phyloP scores from a whole-genome alignment of 2,797 vertebrate genomes.

The Fistularia commersonii region DNA sequence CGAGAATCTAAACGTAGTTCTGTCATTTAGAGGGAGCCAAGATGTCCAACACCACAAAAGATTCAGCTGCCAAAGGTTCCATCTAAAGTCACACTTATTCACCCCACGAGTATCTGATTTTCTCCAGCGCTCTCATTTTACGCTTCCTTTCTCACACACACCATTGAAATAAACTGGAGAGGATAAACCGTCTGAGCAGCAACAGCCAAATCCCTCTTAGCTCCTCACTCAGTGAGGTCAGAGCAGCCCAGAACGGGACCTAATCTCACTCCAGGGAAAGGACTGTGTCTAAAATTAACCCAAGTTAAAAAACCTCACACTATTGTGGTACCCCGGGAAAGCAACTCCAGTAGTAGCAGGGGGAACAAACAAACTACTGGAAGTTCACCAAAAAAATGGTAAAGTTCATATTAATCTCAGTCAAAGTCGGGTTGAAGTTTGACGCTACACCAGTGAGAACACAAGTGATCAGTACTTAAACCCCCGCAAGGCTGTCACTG shows the following conservation, averaged over 20 bases:
- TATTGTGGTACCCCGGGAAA: slow-evolving; percentile 20
- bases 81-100: slow-evolving; percentile 29
- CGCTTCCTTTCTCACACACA: slow-evolving; percentile 23
- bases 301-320: slow-evolving; percentile 54
- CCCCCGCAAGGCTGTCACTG: too few relatives aligned
- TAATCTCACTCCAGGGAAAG: slow-evolving; percentile 70
- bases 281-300: slow-evolving; percentile 69
- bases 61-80: slow-evolving; percentile 8
- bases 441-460: too few relatives aligned
- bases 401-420: background rate
- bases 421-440: background rate
- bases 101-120: slow-evolving; percentile 13
- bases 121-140: slow-evolving; percentile 20
- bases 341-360: background rate
- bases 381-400: background rate
- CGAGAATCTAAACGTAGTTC: slow-evolving; percentile 11
- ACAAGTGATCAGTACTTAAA: too few relatives aligned
- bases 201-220: slow-evolving; percentile 77
- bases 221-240: slow-evolving; percentile 71
- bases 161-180: slow-evolving; percentile 7
- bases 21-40: slow-evolving; percentile 4
- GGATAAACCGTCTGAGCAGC: slow-evolving; percentile 72
- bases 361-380: slow-evolving; percentile 6
- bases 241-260: slow-evolving; percentile 64
- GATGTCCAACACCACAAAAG: slow-evolving; percentile 1